These are phyloP conservation scores for Characodon lateralis DNA, from an alignment of 2,797 vertebrate species.

Conservation along the genomic window DNA sequence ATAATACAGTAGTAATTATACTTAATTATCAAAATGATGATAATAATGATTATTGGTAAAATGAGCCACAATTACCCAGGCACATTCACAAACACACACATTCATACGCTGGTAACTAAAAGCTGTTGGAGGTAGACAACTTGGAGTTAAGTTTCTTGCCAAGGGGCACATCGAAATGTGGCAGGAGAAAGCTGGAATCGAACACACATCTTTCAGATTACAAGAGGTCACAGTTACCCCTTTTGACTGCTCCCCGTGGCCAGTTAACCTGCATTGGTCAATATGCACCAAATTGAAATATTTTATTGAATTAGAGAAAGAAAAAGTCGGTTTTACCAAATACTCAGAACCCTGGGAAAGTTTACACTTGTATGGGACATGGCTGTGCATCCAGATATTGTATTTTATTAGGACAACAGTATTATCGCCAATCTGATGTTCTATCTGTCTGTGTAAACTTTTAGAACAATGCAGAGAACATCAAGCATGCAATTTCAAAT, in stretches of 20 bases:
- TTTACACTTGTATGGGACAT: slow-evolving; percentile 5
- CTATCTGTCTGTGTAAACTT: slow-evolving; percentile 42
- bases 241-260: too few species aligned
- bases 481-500: slow-evolving; percentile 14
- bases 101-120: too few species aligned
- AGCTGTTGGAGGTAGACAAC: too few species aligned
- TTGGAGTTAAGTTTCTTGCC: too few species aligned
- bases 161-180: too few species aligned
- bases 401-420: slow-evolving; percentile 40
- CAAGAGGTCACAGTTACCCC: too few species aligned
- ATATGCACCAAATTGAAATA: background rate
- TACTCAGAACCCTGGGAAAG: slow-evolving; percentile 19
- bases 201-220: too few species aligned
- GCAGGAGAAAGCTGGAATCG: too few species aligned
- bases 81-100: too few species aligned
- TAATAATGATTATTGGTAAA: too few species aligned
- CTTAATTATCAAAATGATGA: background rate
- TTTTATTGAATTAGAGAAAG: background rate
- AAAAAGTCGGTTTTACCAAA: background rate
- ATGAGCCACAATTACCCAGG: too few species aligned
- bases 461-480: slow-evolving; percentile 62
- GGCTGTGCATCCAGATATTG: slow-evolving; percentile 10
- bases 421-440: slow-evolving; percentile 30
- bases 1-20: too few species aligned
- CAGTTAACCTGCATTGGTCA: background rate